Evolutionary conservation across 2,113 vertebrate genomes (phyloP).

Genomic region (Pandion haliaetus): DNA sequence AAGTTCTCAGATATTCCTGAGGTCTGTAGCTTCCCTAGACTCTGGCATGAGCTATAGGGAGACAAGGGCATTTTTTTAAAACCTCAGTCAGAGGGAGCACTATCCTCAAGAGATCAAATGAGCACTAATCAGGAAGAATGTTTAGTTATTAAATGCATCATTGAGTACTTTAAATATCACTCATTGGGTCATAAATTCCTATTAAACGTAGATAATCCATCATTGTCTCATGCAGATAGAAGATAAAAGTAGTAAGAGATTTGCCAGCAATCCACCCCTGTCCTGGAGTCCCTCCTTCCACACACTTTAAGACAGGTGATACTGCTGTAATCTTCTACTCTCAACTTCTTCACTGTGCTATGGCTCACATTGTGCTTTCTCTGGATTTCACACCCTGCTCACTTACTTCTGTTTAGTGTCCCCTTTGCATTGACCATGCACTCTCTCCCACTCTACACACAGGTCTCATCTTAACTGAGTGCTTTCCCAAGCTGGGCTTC

Average conservation of each 20-base stretch:
- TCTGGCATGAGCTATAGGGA: neutral
- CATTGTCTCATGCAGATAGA: conserved; percentile 33
- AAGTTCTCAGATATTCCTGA: neutral
- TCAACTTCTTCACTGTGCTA: neutral
- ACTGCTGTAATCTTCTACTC: neutral
- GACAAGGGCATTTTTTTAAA: neutral
- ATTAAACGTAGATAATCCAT: conserved; percentile 58
- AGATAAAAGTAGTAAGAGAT: conserved; percentile 1
- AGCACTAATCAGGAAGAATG: conserved; percentile 70
- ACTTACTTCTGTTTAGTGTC: neutral
- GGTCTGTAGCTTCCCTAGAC: neutral
- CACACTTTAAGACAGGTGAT: neutral
- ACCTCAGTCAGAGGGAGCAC: conserved; percentile 9
- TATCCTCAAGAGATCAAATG: conserved; percentile 58
- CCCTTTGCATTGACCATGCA: neutral
- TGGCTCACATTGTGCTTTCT: neutral
- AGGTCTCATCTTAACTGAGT: neutral
- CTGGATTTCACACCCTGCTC: neutral
- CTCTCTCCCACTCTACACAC: neutral
- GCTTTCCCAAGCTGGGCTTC: neutral
- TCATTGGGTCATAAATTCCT: conserved; percentile 69
- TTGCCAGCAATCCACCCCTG: neutral
- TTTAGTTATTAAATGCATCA: conserved; percentile 73
- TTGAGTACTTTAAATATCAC: conserved; percentile 69
- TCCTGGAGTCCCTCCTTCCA: neutral